Percentiles rank a stretch among this genome's conserved stretches.
Evolutionary conservation across 2,888 invertebrate genomes (phyloP).

Genomic region (Ochropacha duplaris): DNA sequence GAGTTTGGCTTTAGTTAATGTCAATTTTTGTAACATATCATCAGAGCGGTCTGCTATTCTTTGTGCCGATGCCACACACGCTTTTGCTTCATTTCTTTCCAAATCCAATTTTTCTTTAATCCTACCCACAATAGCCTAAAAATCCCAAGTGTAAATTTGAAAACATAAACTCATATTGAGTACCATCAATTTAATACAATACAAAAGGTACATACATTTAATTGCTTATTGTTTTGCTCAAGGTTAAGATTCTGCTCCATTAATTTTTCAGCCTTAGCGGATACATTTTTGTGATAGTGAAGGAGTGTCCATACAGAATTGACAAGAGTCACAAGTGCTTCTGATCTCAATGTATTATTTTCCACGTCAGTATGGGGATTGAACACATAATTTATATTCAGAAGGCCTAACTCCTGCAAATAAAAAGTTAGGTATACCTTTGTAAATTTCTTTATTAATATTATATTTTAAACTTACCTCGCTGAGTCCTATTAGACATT

Average conservation of each 20-base stretch:
- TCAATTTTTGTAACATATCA: constrained; percentile 53
- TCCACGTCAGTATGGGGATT: constrained; percentile 67
- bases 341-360: constrained; percentile 43
- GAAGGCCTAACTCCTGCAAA: constrained; percentile 65
- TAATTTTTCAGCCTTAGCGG: constrained; percentile 54
- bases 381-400: constrained; percentile 65
- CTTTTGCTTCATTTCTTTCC: constrained; percentile 70
- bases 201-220: constrained; percentile 54
- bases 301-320: constrained; percentile 67
- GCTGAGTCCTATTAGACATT: constrained; percentile 69
- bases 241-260: constrained; percentile 64
- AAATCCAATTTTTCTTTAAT: constrained; percentile 55
- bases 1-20: constrained; percentile 56
- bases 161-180: neutral
- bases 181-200: neutral
- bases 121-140: constrained; percentile 50
- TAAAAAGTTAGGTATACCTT: constrained; percentile 2
- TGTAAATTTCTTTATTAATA: neutral
- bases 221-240: constrained; percentile 65
- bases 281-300: constrained; percentile 58
- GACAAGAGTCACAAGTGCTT: constrained; percentile 64
- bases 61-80: constrained; percentile 72
- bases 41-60: constrained; percentile 69
- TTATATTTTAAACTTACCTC: constrained; percentile 45
- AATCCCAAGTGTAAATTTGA: constrained; percentile 9